A percentile compares a stretch with the other conserved stretches of the same genome.
Conservation (phyloP, 2,797 vertebrate genomes). For the Kryptopterus vitreolus region DNA sequence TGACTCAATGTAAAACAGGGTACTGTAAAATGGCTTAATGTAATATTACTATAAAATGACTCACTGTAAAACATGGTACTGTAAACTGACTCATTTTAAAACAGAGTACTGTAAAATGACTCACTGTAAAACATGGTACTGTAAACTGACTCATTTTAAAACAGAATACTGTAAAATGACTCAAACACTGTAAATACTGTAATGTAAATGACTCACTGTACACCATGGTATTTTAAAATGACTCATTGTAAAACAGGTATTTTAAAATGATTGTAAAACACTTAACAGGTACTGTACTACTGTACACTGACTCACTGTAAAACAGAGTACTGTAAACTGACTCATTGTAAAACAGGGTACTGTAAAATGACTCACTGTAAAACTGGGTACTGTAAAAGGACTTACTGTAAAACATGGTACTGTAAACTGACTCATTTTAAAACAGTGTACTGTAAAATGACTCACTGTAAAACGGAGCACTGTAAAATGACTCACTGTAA, state of each 20-base stretch:
- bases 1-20: too few species aligned
- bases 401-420: not conserved
- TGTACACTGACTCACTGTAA: too few species aligned
- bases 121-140: not conserved
- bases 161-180: not conserved
- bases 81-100: not conserved
- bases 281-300: too few species aligned
- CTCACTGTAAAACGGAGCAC: not conserved
- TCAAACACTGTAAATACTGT: not conserved
- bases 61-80: not conserved
- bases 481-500: not conserved
- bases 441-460: not conserved
- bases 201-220: not conserved
- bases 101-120: not conserved
- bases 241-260: too few species aligned
- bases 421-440: not conserved
- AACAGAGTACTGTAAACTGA: too few species aligned
- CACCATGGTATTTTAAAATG: too few species aligned
- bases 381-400: not conserved
- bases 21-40: too few species aligned
- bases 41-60: too few species aligned
- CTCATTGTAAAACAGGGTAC: too few species aligned
- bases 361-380: not conserved
- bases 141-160: not conserved
- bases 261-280: not conserved